Base-by-base conservation (phyloP, 2,888 invertebrate species). In the Orthosia cruda region DNA sequence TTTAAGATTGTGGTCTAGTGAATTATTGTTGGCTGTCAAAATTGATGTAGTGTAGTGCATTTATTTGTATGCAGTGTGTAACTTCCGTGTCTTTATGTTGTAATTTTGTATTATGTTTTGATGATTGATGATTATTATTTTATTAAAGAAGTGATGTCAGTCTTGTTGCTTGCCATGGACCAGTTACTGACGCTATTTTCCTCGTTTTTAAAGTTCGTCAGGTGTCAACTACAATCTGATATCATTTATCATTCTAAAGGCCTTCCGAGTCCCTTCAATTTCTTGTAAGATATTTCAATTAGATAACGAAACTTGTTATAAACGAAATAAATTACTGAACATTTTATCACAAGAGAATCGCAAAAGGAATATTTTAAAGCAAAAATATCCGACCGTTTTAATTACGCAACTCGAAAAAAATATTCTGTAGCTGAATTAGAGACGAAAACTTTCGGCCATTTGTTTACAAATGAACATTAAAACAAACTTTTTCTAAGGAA, bases 401-500 rank as follows among this genome's bases (percentile, higher is more conserved):
- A 87, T 87, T 83, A 78, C 65, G 64, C 66, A 80, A 67, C 72
- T 68, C 40, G 58, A 63, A 70, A 86, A 79, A 79, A 75, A 71
- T 71, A 78, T 77, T 80, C 74, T 79, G 80, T 75, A 69, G 76
- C 80, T 83, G 69, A 85, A 84, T 88, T 86, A 76, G 66, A 80
- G 68, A 65, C 61, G 74, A 72, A 84, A 84, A 78, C 84, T 87
- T 59, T 58, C 32, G 55, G 73, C 66, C 76, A 85, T 87, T 86
- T 85, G 77, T 88, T 85, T 83, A 85, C 79, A 81, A 88, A 88
- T 81, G 80, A 81, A 81, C 82, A 87, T 84, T 87, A 87, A 85
- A 80, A 83, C 81, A 84, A 88, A 88, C 85, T 88, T 86, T 83
- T 85, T 88, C 80, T 81, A 87, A 86, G 87, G 86, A 89, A 89